Conservation (phyloP, 2,888 invertebrate species). For the Sinhomidia bicolor region DNA sequence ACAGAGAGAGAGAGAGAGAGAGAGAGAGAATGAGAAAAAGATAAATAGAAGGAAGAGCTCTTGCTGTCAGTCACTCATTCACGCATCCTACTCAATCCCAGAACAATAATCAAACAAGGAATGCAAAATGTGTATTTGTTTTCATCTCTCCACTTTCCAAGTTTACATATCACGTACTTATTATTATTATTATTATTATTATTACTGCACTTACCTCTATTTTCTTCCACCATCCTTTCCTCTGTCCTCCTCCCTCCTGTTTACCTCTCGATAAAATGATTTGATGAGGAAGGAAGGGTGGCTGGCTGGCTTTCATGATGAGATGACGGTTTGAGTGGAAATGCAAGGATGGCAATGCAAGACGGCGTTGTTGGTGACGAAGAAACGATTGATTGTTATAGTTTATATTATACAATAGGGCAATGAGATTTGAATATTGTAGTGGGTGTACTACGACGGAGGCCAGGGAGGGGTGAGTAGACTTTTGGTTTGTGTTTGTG, state of each 20-base stretch:
- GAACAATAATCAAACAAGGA: constrained; percentile 67
- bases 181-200: no score
- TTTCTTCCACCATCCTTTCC: neutral
- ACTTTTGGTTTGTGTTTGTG: neutral
- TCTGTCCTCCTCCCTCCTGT: neutral
- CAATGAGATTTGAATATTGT: constrained; percentile 51
- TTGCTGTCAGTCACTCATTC: constrained; percentile 58
- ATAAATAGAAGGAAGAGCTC: constrained; percentile 42
- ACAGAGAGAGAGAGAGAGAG: neutral
- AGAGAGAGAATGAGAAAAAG: no score
- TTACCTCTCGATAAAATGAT: constrained; percentile 56
- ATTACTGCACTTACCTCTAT: neutral
- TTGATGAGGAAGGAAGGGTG: constrained; percentile 59
- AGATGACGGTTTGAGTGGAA: constrained; percentile 3
- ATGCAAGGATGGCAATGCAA: constrained; percentile 12
- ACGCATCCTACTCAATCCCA: constrained; percentile 50
- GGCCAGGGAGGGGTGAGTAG: constrained; percentile 3
- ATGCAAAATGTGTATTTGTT: constrained; percentile 48
- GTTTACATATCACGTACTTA: constrained; percentile 52
- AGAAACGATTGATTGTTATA: constrained; percentile 66
- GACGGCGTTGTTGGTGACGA: constrained; percentile 30
- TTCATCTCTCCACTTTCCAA: constrained; percentile 61
- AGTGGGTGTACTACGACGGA: no score
- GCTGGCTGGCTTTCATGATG: constrained; percentile 35
- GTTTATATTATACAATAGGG: constrained; percentile 30